These are phyloP conservation scores for Micropoecilia bifurca DNA, from an alignment of 2,797 vertebrate genomes.

Conservation along the genomic window DNA sequence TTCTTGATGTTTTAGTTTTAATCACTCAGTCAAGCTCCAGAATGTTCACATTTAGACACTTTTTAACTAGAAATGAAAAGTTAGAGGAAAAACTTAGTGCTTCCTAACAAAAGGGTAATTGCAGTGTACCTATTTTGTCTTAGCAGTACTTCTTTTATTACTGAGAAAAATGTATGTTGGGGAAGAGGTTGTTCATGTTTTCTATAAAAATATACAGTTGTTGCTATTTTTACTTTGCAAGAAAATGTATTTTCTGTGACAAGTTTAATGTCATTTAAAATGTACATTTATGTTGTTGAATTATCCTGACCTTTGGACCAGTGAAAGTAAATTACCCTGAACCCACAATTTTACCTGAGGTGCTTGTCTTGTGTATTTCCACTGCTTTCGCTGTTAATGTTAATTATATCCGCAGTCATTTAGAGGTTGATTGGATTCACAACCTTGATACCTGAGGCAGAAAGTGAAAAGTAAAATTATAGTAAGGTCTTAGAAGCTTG, in stretches of 20 bases:
- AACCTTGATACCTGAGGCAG: not conserved
- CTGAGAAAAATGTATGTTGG: not conserved
- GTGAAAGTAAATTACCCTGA: not conserved
- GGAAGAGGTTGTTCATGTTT: not conserved
- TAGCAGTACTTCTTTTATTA: not conserved
- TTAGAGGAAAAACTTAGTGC: too few species aligned
- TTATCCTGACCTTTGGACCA: not conserved
- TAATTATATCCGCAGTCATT: too few species aligned
- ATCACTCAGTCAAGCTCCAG: not conserved
- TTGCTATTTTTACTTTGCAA: not conserved
- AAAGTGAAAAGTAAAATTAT: too few species aligned
- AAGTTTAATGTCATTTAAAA: not conserved
- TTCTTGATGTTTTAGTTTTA: not conserved
- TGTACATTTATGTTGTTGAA: not conserved
- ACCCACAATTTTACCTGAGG: not conserved
- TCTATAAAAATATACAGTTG: not conserved
- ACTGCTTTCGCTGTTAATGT: too few species aligned
- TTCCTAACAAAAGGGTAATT: not conserved
- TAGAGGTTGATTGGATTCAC: too few species aligned
- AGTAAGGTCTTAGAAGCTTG: too few species aligned
- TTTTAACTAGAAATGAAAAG: too few species aligned
- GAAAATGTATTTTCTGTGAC: not conserved
- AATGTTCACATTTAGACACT: too few species aligned
- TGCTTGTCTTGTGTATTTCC: too few species aligned
- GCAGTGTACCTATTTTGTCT: too few species aligned